phyloP scores from a whole-genome alignment of 2,797 vertebrate species.

The Loriculus beryllinus region DNA sequence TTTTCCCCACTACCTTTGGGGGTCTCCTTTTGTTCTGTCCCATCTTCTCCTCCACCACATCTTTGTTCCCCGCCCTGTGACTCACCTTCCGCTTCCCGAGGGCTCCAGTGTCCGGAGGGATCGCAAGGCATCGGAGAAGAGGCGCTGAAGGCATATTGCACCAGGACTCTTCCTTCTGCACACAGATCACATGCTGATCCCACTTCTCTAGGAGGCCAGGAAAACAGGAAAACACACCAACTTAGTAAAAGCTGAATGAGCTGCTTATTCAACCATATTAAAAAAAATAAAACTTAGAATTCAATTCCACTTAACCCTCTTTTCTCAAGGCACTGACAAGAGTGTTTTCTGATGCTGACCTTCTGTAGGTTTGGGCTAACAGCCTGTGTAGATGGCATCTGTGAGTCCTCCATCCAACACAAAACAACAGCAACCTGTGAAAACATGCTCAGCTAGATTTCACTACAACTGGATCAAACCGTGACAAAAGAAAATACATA shows the following conservation, averaged over 20 bases:
- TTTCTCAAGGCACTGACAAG: not conserved
- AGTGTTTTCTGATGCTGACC: not conserved
- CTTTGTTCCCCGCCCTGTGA: not conserved
- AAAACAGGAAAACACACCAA: slow-evolving; percentile 78
- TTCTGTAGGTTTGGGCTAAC: not conserved
- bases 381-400: not conserved
- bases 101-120: slow-evolving; percentile 97
- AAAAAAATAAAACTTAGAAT: slow-evolving; percentile 13
- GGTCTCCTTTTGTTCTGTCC: not conserved
- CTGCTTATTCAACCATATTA: slow-evolving; percentile 7
- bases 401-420: not conserved
- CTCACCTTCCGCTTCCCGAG: slow-evolving; percentile 95
- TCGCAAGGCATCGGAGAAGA: slow-evolving; percentile 93
- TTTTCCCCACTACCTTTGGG: not conserved
- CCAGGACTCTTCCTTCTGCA: slow-evolving; percentile 86
- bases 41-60: fast-evolving
- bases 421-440: not conserved
- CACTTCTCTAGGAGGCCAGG: slow-evolving; percentile 99
- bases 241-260: slow-evolving; percentile 78
- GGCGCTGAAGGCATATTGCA: slow-evolving; percentile 92
- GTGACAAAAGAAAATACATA: not conserved
- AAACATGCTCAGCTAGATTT: not conserved
- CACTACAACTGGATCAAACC: not conserved
- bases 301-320: not conserved
- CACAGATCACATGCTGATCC: slow-evolving; percentile 97